These are phyloP conservation scores for Asobara japonica DNA, from an alignment of 1,140 invertebrate genomes.

Conservation along the genomic window DNA sequence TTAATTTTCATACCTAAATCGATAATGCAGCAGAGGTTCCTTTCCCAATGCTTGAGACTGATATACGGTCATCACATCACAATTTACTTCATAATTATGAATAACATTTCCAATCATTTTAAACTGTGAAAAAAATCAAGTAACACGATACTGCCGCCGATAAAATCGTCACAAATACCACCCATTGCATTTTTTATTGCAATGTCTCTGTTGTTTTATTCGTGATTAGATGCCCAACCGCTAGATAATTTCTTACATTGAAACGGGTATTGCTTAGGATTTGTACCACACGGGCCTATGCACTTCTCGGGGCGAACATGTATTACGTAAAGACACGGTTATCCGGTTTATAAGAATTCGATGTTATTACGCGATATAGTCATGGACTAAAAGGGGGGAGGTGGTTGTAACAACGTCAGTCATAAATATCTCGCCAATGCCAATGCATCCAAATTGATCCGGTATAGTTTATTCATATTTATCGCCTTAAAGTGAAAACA, in stretches of 20 bases:
- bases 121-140: background rate
- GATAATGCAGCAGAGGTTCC: background rate
- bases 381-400: background rate
- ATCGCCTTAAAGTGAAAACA: background rate
- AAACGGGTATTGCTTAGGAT: slow-evolving; percentile 3
- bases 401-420: slow-evolving; percentile 1
- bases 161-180: background rate
- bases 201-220: background rate
- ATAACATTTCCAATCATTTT: background rate
- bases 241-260: slow-evolving; percentile 5
- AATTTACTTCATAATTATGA: background rate
- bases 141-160: background rate
- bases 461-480: background rate
- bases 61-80: background rate
- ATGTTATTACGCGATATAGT: slow-evolving; percentile 22
- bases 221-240: background rate
- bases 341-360: slow-evolving; percentile 23
- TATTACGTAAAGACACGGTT: slow-evolving; percentile 27
- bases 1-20: too few species aligned
- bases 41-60: background rate
- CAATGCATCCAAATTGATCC: slow-evolving; percentile 9
- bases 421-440: slow-evolving; percentile 3
- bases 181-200: background rate
- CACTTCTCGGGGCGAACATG: slow-evolving; percentile 1
- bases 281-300: background rate